These are phyloP conservation scores for Catharus bicknelli DNA, from an alignment of 2,113 vertebrate genomes.

Conservation along the genomic window DNA sequence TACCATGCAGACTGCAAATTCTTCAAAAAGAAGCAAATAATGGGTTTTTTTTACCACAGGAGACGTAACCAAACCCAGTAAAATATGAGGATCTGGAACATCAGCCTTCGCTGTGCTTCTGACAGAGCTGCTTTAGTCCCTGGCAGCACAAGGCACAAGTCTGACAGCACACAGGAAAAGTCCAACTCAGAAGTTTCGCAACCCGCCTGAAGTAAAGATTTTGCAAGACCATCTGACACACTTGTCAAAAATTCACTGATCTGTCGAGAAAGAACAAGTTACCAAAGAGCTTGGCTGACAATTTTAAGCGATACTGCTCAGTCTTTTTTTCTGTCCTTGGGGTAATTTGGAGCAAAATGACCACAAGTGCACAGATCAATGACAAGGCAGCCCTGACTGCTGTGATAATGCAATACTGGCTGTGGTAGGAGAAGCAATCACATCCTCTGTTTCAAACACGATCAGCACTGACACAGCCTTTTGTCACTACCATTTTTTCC, in stretches of 20 bases:
- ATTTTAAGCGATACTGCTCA: background rate
- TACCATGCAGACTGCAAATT: background rate
- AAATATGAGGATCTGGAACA: background rate
- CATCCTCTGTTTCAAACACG: accelerated
- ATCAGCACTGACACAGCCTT: background rate
- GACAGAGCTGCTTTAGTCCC: background rate
- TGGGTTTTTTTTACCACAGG: background rate
- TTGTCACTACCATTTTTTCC: background rate
- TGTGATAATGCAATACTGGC: background rate
- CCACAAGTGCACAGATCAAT: accelerated
- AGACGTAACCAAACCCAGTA: background rate
- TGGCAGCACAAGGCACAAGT: background rate
- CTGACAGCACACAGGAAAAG: background rate
- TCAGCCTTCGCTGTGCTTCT: background rate
- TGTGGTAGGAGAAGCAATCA: background rate
- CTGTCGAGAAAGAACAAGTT: background rate
- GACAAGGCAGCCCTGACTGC: background rate
- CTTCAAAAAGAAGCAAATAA: background rate
- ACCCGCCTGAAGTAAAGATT: background rate
- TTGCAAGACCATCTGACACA: background rate
- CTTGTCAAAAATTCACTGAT: background rate
- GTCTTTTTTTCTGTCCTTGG: background rate
- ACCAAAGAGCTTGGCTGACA: background rate
- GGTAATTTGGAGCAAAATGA: background rate
- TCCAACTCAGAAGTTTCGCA: background rate